These are phyloP conservation scores for Sterrhoptilus dennistouni DNA, from an alignment of 2,113 vertebrate genomes.

Conservation along the genomic window DNA sequence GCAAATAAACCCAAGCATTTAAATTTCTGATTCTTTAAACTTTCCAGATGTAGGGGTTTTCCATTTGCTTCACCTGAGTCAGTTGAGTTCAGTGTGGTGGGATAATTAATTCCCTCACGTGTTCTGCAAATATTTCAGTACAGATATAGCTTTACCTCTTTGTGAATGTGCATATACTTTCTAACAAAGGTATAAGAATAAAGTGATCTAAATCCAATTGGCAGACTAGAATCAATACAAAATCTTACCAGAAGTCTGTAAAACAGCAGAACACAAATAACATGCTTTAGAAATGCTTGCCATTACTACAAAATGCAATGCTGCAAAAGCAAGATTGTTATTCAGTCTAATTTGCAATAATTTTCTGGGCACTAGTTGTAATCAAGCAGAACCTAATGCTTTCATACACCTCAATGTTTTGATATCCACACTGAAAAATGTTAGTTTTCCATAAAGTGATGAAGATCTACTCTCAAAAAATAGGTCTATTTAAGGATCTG, in stretches of 20 bases:
- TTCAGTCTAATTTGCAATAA: not conserved
- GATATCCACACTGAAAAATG: not conserved
- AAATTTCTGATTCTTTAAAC: slow-evolving; percentile 43
- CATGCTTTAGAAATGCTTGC: not conserved
- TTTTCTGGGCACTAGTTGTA: not conserved
- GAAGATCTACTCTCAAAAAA: not conserved
- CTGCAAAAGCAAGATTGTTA: not conserved
- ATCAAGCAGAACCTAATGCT: not conserved
- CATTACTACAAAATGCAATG: not conserved
- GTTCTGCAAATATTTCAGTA: not conserved
- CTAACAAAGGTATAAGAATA: not conserved
- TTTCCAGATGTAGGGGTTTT: slow-evolving; percentile 58
- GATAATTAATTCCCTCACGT: slow-evolving; percentile 11
- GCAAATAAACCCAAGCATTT: slow-evolving; percentile 54
- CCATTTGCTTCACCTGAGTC: slow-evolving; percentile 52
- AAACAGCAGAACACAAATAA: not conserved
- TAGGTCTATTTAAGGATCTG: not conserved
- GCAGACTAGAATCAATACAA: not conserved
- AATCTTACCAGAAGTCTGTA: not conserved
- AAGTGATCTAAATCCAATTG: not conserved
- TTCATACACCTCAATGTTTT: not conserved
- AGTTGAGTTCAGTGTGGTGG: slow-evolving; percentile 18
- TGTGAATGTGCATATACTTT: not conserved
- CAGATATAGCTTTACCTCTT: not conserved
- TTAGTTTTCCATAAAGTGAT: not conserved